Conservation (phyloP, 2,888 invertebrate species). For the Iphiclides podalirius region DNA sequence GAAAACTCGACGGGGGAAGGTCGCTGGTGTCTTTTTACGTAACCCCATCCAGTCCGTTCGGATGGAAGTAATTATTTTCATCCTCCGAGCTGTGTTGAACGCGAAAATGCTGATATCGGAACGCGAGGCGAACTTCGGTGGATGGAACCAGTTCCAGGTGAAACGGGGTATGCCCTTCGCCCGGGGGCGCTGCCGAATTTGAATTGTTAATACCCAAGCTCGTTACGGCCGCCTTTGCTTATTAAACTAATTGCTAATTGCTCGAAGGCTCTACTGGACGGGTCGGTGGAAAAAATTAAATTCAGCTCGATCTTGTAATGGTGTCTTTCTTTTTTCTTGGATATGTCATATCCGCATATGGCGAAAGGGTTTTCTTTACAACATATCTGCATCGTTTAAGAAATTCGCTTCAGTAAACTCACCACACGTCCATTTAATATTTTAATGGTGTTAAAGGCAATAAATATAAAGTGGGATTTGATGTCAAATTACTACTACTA, state of each 20-base stretch:
- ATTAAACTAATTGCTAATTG: slow-evolving; percentile 20
- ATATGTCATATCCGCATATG: no score
- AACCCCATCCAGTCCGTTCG: slow-evolving; percentile 50
- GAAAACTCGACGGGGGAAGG: slow-evolving; percentile 41
- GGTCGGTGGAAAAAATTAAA: no score
- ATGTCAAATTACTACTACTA: no score
- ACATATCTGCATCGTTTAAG: no score
- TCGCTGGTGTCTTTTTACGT: slow-evolving; percentile 47
- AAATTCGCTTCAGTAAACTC: no score
- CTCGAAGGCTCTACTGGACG: no score
- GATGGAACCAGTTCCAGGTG: slow-evolving; percentile 11
- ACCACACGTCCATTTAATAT: no score
- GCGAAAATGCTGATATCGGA: slow-evolving; percentile 6
- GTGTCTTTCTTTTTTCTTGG: no score
- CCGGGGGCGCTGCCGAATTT: slow-evolving; percentile 24
- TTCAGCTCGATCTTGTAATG: no score
- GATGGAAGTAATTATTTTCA: slow-evolving; percentile 57
- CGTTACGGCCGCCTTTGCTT: slow-evolving; percentile 7
- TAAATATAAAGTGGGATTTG: no score
- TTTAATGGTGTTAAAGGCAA: no score
- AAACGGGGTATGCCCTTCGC: slow-evolving; percentile 6
- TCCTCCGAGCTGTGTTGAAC: slow-evolving; percentile 38
- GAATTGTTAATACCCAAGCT: slow-evolving; percentile 5
- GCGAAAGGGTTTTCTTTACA: no score
- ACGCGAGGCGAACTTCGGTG: slow-evolving; percentile 1